phyloP scores from a whole-genome alignment of 2,888 invertebrate genomes.

The Onthophagus sagittarius region DNA sequence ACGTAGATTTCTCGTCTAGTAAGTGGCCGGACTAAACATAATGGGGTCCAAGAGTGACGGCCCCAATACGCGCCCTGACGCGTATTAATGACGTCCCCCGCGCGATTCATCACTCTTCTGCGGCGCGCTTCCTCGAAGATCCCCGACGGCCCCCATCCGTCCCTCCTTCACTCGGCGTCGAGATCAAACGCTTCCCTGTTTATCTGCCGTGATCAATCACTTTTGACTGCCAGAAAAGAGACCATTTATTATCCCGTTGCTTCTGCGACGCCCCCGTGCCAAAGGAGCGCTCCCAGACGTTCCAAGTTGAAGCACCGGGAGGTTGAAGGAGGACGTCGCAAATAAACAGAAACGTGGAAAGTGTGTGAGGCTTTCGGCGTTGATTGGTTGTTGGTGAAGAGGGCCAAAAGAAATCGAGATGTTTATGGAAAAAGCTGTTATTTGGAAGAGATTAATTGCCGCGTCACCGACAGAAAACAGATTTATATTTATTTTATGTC shows the following conservation, averaged over 20 bases:
- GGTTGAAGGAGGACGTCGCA: not conserved
- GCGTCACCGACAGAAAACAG: not conserved
- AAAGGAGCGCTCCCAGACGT: not conserved
- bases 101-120: constrained; percentile 51
- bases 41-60: constrained; percentile 41
- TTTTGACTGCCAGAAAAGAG: constrained; percentile 50
- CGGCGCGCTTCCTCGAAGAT: constrained; percentile 36
- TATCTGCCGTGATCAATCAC: constrained; percentile 50
- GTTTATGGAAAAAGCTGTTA: not conserved
- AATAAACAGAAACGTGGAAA: not conserved
- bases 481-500: not conserved
- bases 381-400: not conserved
- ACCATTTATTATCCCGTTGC: constrained; percentile 46
- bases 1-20: not conserved
- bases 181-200: constrained; percentile 50
- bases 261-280: not conserved
- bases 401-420: not conserved
- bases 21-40: not conserved
- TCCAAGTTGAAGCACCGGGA: not conserved
- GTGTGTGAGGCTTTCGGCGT: not conserved
- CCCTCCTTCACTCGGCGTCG: constrained; percentile 22
- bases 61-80: constrained; percentile 49
- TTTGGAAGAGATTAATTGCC: not conserved
- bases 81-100: constrained; percentile 49
- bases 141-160: constrained; percentile 19